Conservation (phyloP, 2,888 invertebrate genomes). For the Halictus ligatus region DNA sequence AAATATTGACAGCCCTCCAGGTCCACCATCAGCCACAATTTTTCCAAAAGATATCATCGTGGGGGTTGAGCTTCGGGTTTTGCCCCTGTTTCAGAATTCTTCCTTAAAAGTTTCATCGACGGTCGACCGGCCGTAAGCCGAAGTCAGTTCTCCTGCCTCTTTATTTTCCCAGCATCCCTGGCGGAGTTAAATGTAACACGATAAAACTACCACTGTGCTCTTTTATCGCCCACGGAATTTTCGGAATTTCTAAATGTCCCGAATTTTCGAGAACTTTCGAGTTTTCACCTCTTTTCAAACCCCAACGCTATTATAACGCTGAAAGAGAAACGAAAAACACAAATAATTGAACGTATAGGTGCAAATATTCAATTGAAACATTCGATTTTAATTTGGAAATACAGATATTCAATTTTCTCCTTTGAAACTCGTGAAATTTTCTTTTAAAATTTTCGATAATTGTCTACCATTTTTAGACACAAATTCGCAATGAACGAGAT, state of each 20-base stretch:
- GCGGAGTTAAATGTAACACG: conserved; percentile 8
- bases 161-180: conserved; percentile 35
- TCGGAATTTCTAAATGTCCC: background rate
- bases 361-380: background rate
- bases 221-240: background rate
- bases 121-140: background rate
- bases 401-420: too few relatives aligned
- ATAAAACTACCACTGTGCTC: conserved; percentile 4
- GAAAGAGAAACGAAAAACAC: too few relatives aligned
- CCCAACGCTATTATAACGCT: background rate
- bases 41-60: background rate
- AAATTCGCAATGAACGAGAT: background rate
- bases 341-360: background rate
- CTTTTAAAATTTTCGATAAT: background rate
- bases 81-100: background rate
- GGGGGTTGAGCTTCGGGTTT: background rate
- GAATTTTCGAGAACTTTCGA: too few relatives aligned
- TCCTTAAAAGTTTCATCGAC: conserved; percentile 3
- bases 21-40: background rate
- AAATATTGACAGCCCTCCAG: background rate
- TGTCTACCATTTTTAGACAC: background rate
- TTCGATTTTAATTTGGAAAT: too few relatives aligned
- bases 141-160: conserved; percentile 14
- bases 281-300: background rate
- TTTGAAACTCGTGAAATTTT: background rate